Conservation (phyloP, 92 coral and sea anemone genomes). For the Palythoa caribaeorum region DNA sequence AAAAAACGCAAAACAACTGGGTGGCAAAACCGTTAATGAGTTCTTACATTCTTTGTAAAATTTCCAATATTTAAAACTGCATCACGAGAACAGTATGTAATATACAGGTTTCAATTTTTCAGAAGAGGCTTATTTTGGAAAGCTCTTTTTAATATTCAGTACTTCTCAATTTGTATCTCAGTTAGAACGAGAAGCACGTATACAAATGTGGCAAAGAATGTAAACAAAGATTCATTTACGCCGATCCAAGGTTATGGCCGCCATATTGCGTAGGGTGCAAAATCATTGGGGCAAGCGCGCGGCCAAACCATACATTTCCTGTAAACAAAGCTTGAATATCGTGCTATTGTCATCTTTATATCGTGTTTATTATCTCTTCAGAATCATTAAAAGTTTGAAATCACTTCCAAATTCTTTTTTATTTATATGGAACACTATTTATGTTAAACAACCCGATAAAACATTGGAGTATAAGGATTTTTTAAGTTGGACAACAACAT, state of each 20-base stretch:
- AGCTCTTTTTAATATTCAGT: no score
- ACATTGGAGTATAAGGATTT: slow-evolving; percentile 34
- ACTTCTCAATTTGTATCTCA: no score
- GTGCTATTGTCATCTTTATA: neutral
- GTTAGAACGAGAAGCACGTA: no score
- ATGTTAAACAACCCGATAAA: slow-evolving; percentile 30
- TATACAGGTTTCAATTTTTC: no score
- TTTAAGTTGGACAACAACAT: slow-evolving; percentile 19
- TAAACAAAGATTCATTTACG: no score
- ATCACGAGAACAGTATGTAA: no score
- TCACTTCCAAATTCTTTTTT: neutral
- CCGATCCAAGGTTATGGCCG: neutral
- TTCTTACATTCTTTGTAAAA: no score
- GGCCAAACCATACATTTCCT: slow-evolving; percentile 20
- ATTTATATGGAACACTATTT: neutral
- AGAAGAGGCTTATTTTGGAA: no score
- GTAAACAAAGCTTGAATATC: slow-evolving; percentile 38
- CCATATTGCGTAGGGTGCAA: slow-evolving; percentile 17
- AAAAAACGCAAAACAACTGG: no score
- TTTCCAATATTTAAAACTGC: no score
- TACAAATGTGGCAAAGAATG: no score
- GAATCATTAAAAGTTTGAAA: neutral
- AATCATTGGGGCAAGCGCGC: neutral
- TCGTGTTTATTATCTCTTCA: neutral
- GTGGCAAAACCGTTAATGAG: no score